phyloP scores from a whole-genome alignment of 1,140 invertebrate genomes.

The Drosophila lacertosa region DNA sequence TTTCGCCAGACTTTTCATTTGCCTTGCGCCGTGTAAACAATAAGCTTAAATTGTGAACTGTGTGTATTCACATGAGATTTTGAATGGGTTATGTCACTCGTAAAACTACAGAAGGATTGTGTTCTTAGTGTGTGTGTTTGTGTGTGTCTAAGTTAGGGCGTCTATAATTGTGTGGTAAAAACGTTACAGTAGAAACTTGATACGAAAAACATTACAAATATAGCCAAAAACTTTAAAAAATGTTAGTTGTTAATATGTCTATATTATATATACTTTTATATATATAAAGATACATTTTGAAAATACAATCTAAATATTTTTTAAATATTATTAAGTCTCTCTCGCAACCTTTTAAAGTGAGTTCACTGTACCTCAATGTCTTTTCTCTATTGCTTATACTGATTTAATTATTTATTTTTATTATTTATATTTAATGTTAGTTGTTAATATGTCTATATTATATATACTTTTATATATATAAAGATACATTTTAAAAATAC shows the following conservation, averaged over 20 bases:
- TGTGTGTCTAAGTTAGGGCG: background rate
- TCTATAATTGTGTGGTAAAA: conserved; percentile 13
- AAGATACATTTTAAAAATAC: too few species aligned
- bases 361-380: conserved; percentile 24
- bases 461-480: too few species aligned
- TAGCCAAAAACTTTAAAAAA: too few species aligned
- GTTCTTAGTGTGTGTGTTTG: background rate
- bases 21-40: conserved; percentile 41
- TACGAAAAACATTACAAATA: too few species aligned
- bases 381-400: conserved; percentile 63
- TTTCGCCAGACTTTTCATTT: conserved; percentile 22
- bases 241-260: too few species aligned
- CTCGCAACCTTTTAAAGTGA: background rate
- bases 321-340: too few species aligned
- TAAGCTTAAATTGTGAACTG: conserved; percentile 47
- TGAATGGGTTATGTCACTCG: conserved; percentile 53
- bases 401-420: conserved; percentile 78
- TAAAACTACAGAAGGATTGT: conserved; percentile 45
- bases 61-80: conserved; percentile 26
- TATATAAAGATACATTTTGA: too few species aligned
- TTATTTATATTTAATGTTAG: too few species aligned
- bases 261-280: too few species aligned
- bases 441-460: too few species aligned
- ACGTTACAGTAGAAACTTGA: conserved; percentile 5
- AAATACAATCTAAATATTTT: too few species aligned